Evolutionary conservation across 1,140 invertebrate species (phyloP), one percentile per base, ranked within the genome.

Genomic region (Paraescarpia echinospica): DNA sequence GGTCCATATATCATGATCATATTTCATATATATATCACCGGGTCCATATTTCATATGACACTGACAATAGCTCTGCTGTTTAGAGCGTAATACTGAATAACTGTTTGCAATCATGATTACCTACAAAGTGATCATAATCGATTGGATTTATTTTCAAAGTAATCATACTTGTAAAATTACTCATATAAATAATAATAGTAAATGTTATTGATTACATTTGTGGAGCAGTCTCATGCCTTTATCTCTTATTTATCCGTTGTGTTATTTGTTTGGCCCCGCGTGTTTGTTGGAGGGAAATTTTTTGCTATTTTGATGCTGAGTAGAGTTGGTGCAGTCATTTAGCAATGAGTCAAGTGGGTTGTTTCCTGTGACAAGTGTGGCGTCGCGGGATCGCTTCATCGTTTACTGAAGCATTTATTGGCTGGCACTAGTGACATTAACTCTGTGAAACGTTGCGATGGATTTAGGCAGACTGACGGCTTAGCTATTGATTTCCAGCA

Each of bases 401-500:
- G 59, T 77, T 77, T 77, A 77, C 8, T 77, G 59, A 77, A 77
- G 59, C 59, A 77, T 77, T 77, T 77, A 77, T 77, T 77, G 59
- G 59, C 59, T 31, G 2, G 59, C 59, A 0, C 59, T 77, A 77
- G 59, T 77, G 8, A 77, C 59, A 77, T 77, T 77, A 77, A 77
- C 59, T 77, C 8, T 27, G 59, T 77, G 59, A 77, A 77, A 77
- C 22, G 59, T 18, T 77, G 59, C 59, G 59, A 77, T 77, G 59
- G 59, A 77, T 77, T 77, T 77, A 77, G 59, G 59, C 14, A 27
- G 59, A 6, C 59, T 77, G 59, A 77, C 59, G 27, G 59, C 59
- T 77, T 77, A 77, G 59, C 59, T 77, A 77, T 77, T 77, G 59
- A 77, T 77, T 77, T 77, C 59, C 59, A 77, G 59, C 59, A 77